A percentile compares a stretch with the other conserved stretches of the same genome.
Conservation (phyloP, 2,113 vertebrate species). For the Rhagologus leucostigma region DNA sequence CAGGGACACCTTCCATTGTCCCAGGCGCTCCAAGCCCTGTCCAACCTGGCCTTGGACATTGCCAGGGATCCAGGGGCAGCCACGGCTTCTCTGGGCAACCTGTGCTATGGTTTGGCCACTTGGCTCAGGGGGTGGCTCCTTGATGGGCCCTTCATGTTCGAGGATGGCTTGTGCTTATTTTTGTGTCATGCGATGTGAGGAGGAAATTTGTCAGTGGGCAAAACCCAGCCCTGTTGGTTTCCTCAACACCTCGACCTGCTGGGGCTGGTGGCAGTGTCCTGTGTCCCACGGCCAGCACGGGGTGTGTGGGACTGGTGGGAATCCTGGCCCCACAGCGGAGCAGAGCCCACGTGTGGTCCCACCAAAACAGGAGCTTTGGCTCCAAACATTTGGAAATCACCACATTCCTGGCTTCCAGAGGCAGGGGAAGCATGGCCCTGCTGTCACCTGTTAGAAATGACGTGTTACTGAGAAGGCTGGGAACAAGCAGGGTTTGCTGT, state of each 20-base stretch:
- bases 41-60: not conserved
- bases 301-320: not conserved
- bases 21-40: not conserved
- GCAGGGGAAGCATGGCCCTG: not conserved
- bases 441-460: not conserved
- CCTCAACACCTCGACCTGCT: not conserved
- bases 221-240: not conserved
- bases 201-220: not conserved
- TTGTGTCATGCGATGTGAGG: accelerated
- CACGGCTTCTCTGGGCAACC: not conserved
- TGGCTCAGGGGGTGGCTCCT: accelerated
- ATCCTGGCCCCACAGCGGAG: accelerated
- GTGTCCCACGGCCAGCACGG: accelerated
- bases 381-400: not conserved
- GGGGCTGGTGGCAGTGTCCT: too few relatives aligned
- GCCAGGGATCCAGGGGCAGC: not conserved
- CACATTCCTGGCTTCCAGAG: not conserved
- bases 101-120: not conserved
- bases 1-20: not conserved
- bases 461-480: not conserved
- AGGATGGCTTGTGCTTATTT: accelerated
- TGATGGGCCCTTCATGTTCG: accelerated
- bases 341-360: accelerated
- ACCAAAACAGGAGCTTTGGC: not conserved
- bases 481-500: not conserved